Conservation (phyloP, 2,113 vertebrate species). For the Periophthalmodon schlosseri region DNA sequence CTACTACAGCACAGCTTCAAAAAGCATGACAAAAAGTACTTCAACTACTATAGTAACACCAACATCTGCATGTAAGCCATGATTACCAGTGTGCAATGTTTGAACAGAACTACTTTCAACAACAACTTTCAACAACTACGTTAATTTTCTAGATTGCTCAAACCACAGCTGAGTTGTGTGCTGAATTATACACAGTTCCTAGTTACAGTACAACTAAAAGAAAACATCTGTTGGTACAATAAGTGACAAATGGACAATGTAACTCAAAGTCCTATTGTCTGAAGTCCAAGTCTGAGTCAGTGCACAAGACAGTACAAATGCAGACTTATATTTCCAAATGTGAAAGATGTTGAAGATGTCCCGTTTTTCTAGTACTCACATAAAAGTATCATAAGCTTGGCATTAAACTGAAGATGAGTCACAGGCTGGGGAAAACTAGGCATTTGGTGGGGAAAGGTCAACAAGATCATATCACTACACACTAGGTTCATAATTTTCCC, state of each 20-base stretch:
- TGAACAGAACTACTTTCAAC: background rate
- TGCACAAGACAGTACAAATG: background rate
- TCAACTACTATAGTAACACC: too few relatives aligned
- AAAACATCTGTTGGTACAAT: conserved; percentile 4
- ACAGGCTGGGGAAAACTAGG: background rate
- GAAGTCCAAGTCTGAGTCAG: background rate
- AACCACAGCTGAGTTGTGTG: background rate
- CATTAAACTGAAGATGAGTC: background rate
- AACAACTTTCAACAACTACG: background rate
- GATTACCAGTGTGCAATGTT: too few relatives aligned
- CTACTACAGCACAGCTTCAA: too few relatives aligned
- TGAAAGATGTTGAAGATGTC: background rate
- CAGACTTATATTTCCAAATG: background rate
- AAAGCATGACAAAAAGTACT: too few relatives aligned
- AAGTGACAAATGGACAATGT: conserved; percentile 10
- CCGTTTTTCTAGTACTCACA: background rate
- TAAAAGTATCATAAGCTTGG: background rate
- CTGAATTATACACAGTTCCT: background rate
- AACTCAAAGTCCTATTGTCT: background rate
- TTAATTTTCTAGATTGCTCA: background rate
- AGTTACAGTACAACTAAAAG: conserved; percentile 10
- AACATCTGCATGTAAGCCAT: too few relatives aligned
- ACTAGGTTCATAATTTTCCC: background rate
- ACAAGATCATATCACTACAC: background rate
- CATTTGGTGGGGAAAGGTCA: background rate